Conservation (phyloP, 1,140 invertebrate species). For the Thrips palmi region DNA sequence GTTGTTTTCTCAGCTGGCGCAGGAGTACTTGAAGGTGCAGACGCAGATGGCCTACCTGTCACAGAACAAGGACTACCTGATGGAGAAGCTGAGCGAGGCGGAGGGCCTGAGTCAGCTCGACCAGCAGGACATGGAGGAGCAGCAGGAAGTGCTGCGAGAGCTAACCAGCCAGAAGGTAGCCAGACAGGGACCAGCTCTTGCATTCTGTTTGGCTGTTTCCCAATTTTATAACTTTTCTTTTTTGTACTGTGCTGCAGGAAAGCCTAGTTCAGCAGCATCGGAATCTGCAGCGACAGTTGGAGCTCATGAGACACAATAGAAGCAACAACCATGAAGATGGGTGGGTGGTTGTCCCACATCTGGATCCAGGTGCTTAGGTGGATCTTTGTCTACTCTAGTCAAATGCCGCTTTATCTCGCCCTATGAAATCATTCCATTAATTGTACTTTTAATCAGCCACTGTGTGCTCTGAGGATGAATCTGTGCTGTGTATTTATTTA, state of each 20-base stretch:
- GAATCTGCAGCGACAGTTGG: constrained; percentile 40
- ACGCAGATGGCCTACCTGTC: constrained; percentile 52
- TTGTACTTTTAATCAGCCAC: too few species aligned
- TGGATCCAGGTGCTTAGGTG: too few species aligned
- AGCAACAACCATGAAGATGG: constrained; percentile 22
- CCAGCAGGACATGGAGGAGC: constrained; percentile 37
- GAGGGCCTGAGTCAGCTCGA: constrained; percentile 29
- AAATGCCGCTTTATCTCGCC: too few species aligned
- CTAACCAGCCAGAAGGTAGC: constrained; percentile 50
- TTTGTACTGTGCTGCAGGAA: constrained; percentile 25
- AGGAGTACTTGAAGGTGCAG: constrained; percentile 37
- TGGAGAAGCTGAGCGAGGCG: constrained; percentile 42
- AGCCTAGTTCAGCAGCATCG: constrained; percentile 39
- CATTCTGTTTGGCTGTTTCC: not conserved
- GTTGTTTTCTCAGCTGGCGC: constrained; percentile 30
- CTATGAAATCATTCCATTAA: too few species aligned
- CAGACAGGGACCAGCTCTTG: not conserved
- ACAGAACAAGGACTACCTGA: constrained; percentile 44
- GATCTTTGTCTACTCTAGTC: too few species aligned
- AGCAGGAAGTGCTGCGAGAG: constrained; percentile 26
- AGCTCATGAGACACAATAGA: constrained; percentile 27
- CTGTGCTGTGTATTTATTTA: too few species aligned
- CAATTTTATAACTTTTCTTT: constrained; percentile 2
- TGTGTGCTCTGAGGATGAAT: too few species aligned
- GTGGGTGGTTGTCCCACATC: constrained; percentile 16